phyloP scores from a whole-genome alignment of 1,140 invertebrate genomes.

The Zaprionus africanus region DNA sequence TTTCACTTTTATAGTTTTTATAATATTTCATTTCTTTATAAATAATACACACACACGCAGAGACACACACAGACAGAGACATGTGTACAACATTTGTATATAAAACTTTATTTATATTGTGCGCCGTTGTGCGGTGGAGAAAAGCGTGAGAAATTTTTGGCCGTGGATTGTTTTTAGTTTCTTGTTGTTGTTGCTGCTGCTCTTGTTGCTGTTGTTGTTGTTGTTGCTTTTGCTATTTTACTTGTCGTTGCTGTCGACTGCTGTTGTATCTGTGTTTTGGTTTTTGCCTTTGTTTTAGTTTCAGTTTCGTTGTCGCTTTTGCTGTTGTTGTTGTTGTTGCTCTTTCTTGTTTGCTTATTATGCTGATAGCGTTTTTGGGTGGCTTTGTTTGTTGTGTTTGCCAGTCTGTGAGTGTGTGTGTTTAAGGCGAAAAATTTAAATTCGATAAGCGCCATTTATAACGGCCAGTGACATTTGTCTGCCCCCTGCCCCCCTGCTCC shows the following conservation, averaged over 20 bases:
- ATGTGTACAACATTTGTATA: conserved; percentile 34
- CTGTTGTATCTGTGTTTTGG: conserved; percentile 60
- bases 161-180: conserved; percentile 68
- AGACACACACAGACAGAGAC: conserved; percentile 21
- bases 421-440: conserved; percentile 69
- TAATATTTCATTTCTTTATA: conserved; percentile 7
- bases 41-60: neutral
- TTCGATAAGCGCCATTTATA: conserved; percentile 71
- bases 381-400: conserved; percentile 43
- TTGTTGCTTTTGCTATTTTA: conserved; percentile 45
- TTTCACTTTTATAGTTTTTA: conserved; percentile 16
- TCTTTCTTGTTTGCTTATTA: conserved; percentile 63
- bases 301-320: conserved; percentile 54
- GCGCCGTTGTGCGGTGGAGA: conserved; percentile 55
- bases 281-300: conserved; percentile 58
- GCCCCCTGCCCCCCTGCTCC: neutral
- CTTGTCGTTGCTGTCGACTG: conserved; percentile 47
- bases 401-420: conserved; percentile 30
- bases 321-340: conserved; percentile 49
- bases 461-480: conserved; percentile 51
- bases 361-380: conserved; percentile 73
- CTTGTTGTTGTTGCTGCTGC: conserved; percentile 40
- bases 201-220: conserved; percentile 29
- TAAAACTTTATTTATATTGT: conserved; percentile 25
- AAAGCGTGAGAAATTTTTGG: conserved; percentile 81